Conservation (phyloP, 2,888 invertebrate species). For the Athripsodes cinereus region DNA sequence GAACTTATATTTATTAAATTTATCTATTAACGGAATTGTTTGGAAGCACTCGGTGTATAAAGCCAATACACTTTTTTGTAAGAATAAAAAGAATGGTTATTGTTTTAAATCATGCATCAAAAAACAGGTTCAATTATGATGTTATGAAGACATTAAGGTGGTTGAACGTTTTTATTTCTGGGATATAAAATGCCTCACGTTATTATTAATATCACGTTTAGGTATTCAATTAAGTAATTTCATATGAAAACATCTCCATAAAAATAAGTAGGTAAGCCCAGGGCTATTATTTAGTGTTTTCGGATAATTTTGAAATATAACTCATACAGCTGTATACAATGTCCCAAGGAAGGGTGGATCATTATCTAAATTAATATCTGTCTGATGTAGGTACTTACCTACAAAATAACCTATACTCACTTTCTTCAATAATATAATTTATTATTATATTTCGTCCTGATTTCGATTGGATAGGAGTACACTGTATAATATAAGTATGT, state of each 20-base stretch:
- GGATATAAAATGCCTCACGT: not conserved
- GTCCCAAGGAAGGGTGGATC: not conserved
- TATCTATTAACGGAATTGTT: too few relatives aligned
- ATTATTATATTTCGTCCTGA: too few relatives aligned
- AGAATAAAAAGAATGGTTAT: not conserved
- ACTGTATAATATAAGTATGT: too few relatives aligned
- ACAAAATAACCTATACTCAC: too few relatives aligned
- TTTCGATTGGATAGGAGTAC: too few relatives aligned
- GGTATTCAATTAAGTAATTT: not conserved
- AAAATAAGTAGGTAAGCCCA: not conserved
- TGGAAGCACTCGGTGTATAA: too few relatives aligned
- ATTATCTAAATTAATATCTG: not conserved
- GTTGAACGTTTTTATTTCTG: not conserved
- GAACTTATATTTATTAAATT: too few relatives aligned
- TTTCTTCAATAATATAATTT: too few relatives aligned
- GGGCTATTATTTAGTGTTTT: constrained; percentile 17
- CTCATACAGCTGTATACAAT: constrained; percentile 15
- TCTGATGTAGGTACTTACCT: not conserved
- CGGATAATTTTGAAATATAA: constrained; percentile 20
- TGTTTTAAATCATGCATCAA: not conserved
- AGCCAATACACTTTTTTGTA: too few relatives aligned
- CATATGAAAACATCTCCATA: not conserved
- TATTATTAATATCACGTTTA: not conserved
- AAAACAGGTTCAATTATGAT: not conserved
- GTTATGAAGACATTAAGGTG: not conserved